phyloP scores from a whole-genome alignment of 2,113 vertebrate genomes.

The Dipodomys stephensi region DNA sequence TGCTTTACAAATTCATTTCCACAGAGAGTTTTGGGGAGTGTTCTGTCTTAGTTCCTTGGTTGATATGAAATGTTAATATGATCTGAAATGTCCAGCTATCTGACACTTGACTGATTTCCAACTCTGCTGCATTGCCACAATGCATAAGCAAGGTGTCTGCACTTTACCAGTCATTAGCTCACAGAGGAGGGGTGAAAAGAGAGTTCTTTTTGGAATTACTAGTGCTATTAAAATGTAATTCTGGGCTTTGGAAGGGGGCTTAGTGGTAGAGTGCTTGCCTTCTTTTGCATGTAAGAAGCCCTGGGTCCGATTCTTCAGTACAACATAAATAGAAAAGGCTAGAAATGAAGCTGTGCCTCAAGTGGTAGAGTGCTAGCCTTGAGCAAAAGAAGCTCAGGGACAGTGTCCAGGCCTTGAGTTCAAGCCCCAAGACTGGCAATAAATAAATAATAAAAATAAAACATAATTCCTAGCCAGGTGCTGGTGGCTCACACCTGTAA shows the following conservation, averaged over 20 bases:
- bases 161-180: neutral
- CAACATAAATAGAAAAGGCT: no score
- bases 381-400: no score
- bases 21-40: neutral
- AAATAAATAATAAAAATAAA: no score
- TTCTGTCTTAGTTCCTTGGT: neutral
- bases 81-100: neutral
- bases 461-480: no score
- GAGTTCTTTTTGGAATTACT: neutral
- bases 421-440: no score
- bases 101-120: slow-evolving; percentile 21
- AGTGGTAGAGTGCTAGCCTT: no score
- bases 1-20: slow-evolving; percentile 11
- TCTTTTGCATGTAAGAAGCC: no score
- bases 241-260: neutral
- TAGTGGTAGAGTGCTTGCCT: no score
- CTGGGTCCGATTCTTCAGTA: no score
- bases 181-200: neutral
- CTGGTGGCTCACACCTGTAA: no score
- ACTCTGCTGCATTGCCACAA: neutral
- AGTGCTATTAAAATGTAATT: slow-evolving; percentile 24
- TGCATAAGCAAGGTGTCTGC: slow-evolving; percentile 15
- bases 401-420: no score
- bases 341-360: no score
- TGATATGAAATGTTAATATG: slow-evolving; percentile 49